Percentiles rank a stretch among this genome's conserved stretches.
These are phyloP conservation scores for Brachionus koreanus DNA, from an alignment of 1,140 invertebrate species.

Conservation along the genomic window DNA sequence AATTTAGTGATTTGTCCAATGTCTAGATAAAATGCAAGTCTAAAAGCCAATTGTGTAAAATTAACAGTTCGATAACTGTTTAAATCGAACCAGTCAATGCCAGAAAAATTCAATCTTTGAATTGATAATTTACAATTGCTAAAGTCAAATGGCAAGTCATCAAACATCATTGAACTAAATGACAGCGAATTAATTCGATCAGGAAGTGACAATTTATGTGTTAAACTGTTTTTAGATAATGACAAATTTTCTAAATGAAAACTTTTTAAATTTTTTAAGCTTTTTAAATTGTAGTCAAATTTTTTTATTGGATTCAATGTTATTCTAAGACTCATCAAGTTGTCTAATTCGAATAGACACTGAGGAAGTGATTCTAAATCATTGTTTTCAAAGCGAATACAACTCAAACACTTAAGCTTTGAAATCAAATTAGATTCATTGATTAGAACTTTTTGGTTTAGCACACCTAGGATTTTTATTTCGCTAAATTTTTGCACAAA, in stretches of 20 bases:
- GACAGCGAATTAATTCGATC: neutral
- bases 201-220: neutral
- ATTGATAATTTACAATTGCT: neutral
- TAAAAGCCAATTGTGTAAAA: neutral
- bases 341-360: neutral
- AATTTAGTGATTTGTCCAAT: neutral
- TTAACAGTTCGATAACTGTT: neutral
- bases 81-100: neutral
- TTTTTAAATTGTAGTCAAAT: neutral
- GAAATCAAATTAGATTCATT: neutral
- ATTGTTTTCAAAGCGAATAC: neutral
- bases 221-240: neutral
- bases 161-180: neutral
- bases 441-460: neutral
- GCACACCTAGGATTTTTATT: neutral
- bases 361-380: neutral
- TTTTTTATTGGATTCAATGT: neutral
- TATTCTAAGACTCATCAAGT: neutral
- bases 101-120: neutral
- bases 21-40: neutral
- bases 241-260: neutral
- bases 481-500: neutral
- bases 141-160: constrained; percentile 9
- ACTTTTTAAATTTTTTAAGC: neutral
- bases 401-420: neutral